These are phyloP conservation scores for Caerostris darwini DNA, from an alignment of 1,140 invertebrate species.

Conservation along the genomic window DNA sequence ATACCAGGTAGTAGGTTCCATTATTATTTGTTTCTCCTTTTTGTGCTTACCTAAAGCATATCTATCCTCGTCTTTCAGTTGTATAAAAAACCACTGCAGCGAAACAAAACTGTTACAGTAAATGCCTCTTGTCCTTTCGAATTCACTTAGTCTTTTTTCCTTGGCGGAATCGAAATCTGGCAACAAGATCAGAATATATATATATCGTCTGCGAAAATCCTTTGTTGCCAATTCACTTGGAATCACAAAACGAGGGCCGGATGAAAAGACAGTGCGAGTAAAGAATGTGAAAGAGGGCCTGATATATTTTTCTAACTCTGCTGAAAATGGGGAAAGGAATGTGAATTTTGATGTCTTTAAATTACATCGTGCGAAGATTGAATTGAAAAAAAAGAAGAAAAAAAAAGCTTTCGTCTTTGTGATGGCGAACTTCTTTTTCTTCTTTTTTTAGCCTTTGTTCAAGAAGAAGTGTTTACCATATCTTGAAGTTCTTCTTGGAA, in stretches of 20 bases:
- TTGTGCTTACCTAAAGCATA: no score
- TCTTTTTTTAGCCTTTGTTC: neutral
- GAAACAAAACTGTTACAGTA: neutral
- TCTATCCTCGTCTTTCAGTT: neutral
- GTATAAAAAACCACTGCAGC: neutral
- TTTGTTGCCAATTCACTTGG: constrained; percentile 24
- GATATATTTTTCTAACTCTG: constrained; percentile 8
- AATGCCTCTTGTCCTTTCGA: constrained; percentile 35
- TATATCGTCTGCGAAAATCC: neutral
- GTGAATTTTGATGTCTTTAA: constrained; percentile 38
- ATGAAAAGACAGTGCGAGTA: neutral
- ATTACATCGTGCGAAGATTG: constrained; percentile 15
- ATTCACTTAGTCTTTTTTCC: constrained; percentile 9
- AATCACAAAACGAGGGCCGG: constrained; percentile 19
- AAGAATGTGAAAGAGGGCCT: neutral
- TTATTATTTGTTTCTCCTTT: no score
- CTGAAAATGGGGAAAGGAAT: neutral
- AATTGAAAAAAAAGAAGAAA: no score
- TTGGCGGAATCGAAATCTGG: neutral
- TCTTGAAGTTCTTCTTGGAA: neutral
- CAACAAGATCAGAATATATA: neutral
- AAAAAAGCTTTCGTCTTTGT: constrained; percentile 27
- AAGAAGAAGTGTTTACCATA: neutral
- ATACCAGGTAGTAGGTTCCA: no score
- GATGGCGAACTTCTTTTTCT: constrained; percentile 7